A percentile compares a stretch with the other conserved stretches of the same genome.
Evolutionary conservation across 2,888 invertebrate species (phyloP).

Genomic region (Chesias legatella): DNA sequence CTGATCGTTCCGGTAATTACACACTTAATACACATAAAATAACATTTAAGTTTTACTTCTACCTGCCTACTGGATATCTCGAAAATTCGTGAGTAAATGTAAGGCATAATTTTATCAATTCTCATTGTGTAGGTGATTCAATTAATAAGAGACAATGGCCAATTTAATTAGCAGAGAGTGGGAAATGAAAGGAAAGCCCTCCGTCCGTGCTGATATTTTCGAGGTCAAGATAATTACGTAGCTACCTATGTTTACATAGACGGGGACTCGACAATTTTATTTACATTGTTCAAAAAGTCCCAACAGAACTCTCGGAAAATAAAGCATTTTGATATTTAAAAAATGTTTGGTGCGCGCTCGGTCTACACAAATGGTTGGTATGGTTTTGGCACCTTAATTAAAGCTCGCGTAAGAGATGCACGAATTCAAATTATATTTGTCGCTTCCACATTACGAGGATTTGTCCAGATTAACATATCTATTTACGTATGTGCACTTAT

Average conservation of each 20-base stretch:
- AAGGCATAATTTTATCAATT: constrained; percentile 17
- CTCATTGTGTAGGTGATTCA: constrained; percentile 24
- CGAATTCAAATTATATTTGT: constrained; percentile 20
- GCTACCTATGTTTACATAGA: constrained; percentile 2
- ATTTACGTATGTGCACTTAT: constrained; percentile 7
- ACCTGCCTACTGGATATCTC: too few species aligned
- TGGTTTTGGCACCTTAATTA: constrained; percentile 22
- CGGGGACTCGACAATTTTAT: not conserved
- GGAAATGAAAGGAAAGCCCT: constrained; percentile 27
- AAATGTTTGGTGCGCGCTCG: constrained; percentile 10
- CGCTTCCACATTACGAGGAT: constrained; percentile 7
- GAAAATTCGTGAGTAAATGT: constrained; percentile 7
- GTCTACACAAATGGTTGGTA: constrained; percentile 20
- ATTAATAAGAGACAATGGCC: constrained; percentile 27
- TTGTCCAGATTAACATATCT: not conserved
- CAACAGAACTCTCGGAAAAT: constrained; percentile 5
- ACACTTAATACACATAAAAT: too few species aligned
- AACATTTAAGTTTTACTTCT: too few species aligned
- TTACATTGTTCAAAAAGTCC: constrained; percentile 5
- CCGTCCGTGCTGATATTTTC: constrained; percentile 21
- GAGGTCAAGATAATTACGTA: constrained; percentile 26
- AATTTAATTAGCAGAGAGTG: constrained; percentile 32
- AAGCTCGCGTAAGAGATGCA: constrained; percentile 14
- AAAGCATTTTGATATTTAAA: constrained; percentile 17
- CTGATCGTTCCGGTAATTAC: too few species aligned